A percentile compares a stretch with the other conserved stretches of the same genome.
phyloP scores from a whole-genome alignment of 2,113 vertebrate species.

The Elaphurus davidianus region DNA sequence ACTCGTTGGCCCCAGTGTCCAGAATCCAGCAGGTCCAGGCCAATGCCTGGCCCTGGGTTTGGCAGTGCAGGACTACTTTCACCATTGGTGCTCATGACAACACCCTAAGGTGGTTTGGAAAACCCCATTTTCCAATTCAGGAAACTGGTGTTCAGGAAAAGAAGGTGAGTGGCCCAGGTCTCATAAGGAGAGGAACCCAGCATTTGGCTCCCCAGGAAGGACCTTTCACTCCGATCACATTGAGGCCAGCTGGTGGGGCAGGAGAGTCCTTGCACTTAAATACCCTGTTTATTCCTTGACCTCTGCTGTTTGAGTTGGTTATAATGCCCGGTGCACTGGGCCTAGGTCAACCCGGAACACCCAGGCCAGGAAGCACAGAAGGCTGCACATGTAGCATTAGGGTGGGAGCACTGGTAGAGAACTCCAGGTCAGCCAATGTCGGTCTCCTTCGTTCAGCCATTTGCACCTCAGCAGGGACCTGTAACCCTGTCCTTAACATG shows the following conservation, averaged over 20 bases:
- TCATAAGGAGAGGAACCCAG: not conserved
- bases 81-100: rapidly evolving
- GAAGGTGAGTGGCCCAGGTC: not conserved
- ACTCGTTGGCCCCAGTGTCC: not conserved
- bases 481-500: not conserved
- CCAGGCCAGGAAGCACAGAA: not conserved
- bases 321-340: not conserved
- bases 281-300: not conserved
- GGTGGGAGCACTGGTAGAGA: not conserved
- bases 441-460: not conserved
- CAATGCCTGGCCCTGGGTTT: not conserved
- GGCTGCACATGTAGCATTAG: not conserved
- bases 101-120: not conserved
- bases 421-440: not conserved
- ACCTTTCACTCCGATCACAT: rapidly evolving
- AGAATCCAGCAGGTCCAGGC: not conserved
- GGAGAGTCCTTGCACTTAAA: not conserved
- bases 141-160: not conserved
- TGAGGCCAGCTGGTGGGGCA: not conserved
- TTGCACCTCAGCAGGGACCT: not conserved
- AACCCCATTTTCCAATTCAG: not conserved
- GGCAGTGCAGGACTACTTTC: not conserved
- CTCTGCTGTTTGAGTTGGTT: slow-evolving; percentile 22
- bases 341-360: not conserved
- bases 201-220: not conserved